Base-by-base conservation (phyloP, 2,888 invertebrate species). In the Melinaea marsaeus region DNA sequence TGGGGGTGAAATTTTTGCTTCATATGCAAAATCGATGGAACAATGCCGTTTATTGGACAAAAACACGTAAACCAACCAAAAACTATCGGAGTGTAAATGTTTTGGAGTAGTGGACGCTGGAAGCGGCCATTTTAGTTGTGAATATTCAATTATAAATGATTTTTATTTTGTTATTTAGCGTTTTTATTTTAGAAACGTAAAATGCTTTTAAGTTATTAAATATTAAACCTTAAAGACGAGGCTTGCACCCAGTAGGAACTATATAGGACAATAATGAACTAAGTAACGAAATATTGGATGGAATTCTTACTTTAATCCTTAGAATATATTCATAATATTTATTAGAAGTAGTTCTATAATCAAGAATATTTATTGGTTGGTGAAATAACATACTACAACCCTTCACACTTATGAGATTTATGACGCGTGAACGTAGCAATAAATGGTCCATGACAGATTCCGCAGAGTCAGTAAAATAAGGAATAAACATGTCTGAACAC, bases 401-500 rank as follows among this genome's bases (percentile, higher is more conserved):
- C 84, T 84, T 84, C 76, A 79, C 80, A 80, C 79, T 78, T 78
- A 72, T 69, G 72, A 76, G 80, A 74, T 84, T 84, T 83, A 85
- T 83, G 85, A 81, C 77, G 80, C 84, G 85, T 88, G 85, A 86
- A 86, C 85, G 79, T 78, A 76, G 72, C 77, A 84, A 80, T 81
- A 88, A 89, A 90, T 88, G 86, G 76, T 82, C 88, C 89, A 84
- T 86, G 86, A 88, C 85, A 73, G 82, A 78, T 79, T 81, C 83
- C 81, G 84, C 83, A 75, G 74, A 82, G 81, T 85, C 86, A 83
- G 82, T 79, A 79, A 81, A 86, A 85, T 86, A 84, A 85, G 51
- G 51, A 51, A 32, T 51, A 51, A 51, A 51, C 32, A 51, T 9
- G 48, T 51, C 35, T 51, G 51, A 9, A 51, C 51, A 51, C 9